A percentile compares a stretch with the other conserved stretches of the same genome.
Evolutionary conservation across 2,113 vertebrate species (phyloP).

Genomic region (Thymallus thymallus): DNA sequence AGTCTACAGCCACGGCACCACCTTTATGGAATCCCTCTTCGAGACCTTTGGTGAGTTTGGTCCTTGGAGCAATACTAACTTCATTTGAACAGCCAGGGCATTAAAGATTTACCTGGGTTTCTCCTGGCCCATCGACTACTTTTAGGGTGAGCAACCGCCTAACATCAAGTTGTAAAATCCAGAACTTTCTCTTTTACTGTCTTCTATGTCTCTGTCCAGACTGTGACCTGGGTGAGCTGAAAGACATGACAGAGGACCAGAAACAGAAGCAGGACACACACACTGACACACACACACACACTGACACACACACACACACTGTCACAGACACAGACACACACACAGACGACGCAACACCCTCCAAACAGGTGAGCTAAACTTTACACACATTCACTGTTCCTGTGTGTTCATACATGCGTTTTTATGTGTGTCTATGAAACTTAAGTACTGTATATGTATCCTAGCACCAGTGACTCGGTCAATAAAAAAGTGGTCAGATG

Average conservation of each 20-base stretch:
- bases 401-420: no score
- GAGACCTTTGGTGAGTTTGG: slow-evolving; percentile 87
- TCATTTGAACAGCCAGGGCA: no score
- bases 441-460: no score
- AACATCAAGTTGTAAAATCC: no score
- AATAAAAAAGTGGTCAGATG: no score
- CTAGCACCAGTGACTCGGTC: no score
- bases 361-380: slow-evolving; percentile 62
- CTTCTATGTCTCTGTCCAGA: slow-evolving; percentile 67
- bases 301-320: slow-evolving; percentile 36
- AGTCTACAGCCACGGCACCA: slow-evolving; percentile 89
- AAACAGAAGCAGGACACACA: slow-evolving; percentile 66
- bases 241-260: slow-evolving; percentile 82
- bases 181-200: no score
- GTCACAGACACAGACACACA: slow-evolving; percentile 14
- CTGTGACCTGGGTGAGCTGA: slow-evolving; percentile 86
- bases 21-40: slow-evolving; percentile 97
- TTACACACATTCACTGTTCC: not conserved
- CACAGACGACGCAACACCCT: slow-evolving; percentile 32
- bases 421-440: no score
- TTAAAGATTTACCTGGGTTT: no score
- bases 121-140: no score
- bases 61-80: not conserved
- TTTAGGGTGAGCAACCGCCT: no score
- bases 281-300: no score